phyloP scores from a whole-genome alignment of 2,797 vertebrate genomes.

The Apogon talboti region DNA sequence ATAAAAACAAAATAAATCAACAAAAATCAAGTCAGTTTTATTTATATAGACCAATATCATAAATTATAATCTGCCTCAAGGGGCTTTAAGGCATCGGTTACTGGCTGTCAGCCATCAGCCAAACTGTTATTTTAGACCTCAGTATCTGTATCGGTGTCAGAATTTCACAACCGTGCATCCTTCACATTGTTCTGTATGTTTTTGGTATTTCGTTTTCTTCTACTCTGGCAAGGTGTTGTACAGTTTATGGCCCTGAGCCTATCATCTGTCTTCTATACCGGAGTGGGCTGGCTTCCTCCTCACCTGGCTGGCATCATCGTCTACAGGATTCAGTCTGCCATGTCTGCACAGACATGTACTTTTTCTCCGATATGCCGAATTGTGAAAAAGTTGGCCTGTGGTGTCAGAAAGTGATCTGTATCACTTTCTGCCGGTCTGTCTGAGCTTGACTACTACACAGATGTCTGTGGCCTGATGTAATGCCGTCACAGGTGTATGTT shows the following conservation, averaged over 20 bases:
- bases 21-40: no score
- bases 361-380: background rate
- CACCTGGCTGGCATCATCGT: slow-evolving; percentile 37
- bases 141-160: no score
- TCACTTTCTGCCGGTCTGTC: slow-evolving; percentile 45
- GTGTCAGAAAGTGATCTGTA: slow-evolving; percentile 11
- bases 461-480: slow-evolving; percentile 34
- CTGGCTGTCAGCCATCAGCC: no score
- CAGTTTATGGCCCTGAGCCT: slow-evolving; percentile 34
- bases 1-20: no score
- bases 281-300: slow-evolving; percentile 12
- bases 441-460: slow-evolving; percentile 15
- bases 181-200: slow-evolving; percentile 3
- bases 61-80: no score
- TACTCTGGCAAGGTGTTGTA: slow-evolving; percentile 13
- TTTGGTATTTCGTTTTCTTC: slow-evolving; percentile 19
- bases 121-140: no score
- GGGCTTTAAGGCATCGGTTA: no score
- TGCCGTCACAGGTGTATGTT: slow-evolving; percentile 27
- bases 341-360: slow-evolving; percentile 32
- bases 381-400: slow-evolving; percentile 11
- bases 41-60: no score
- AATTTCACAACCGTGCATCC: background rate
- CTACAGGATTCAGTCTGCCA: slow-evolving; percentile 12
- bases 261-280: slow-evolving; percentile 32